These are phyloP conservation scores for Tragelaphus scriptus DNA, from an alignment of 2,113 vertebrate genomes.

Conservation along the genomic window DNA sequence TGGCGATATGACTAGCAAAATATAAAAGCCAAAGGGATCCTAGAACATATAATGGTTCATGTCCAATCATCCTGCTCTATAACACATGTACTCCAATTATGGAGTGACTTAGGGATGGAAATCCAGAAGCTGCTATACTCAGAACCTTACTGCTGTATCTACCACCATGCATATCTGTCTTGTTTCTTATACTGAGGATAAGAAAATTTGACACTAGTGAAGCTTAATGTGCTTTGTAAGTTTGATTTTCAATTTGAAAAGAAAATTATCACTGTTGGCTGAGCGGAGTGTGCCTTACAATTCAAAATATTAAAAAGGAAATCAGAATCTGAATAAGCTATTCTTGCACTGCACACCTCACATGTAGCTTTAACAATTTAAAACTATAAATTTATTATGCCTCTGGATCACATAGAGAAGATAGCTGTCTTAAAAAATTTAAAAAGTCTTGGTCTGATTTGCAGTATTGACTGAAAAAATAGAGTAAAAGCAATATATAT, in stretches of 20 bases:
- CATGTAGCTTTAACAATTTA: not conserved
- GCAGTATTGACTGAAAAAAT: not conserved
- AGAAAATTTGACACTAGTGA: not conserved
- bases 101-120: not conserved
- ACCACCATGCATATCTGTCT: too few species aligned
- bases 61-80: not conserved
- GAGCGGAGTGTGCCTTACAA: not conserved
- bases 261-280: not conserved
- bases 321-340: not conserved
- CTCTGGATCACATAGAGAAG: not conserved
- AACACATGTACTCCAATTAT: not conserved
- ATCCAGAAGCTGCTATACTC: not conserved
- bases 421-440: not conserved
- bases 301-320: not conserved
- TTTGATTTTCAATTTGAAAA: not conserved
- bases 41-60: not conserved
- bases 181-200: not conserved
- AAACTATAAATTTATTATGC: not conserved
- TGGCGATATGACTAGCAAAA: not conserved
- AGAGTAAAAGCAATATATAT: not conserved
- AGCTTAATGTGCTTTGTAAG: not conserved
- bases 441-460: not conserved
- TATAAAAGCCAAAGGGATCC: not conserved
- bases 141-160: not conserved
- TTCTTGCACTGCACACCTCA: not conserved